Percentiles rank a stretch among this genome's conserved stretches.
Evolutionary conservation across 2,797 vertebrate species (phyloP).

Genomic region (Microctenopoma lineatum): DNA sequence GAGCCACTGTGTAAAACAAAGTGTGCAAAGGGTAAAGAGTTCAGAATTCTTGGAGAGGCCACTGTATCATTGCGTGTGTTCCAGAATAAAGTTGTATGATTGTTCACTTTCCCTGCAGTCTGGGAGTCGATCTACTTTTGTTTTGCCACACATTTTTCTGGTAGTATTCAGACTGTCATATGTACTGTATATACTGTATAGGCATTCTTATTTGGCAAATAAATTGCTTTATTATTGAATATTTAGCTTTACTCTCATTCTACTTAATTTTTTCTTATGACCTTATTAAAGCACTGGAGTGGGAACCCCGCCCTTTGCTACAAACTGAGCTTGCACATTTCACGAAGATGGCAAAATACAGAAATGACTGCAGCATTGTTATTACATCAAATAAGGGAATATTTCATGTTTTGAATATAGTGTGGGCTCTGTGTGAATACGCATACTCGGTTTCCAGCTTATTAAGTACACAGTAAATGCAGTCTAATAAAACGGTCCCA

Average conservation of each 20-base stretch:
- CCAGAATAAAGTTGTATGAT: conserved; percentile 64
- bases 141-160: conserved; percentile 72
- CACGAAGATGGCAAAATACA: background rate
- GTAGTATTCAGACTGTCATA: conserved; percentile 78
- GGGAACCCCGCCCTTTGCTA: background rate
- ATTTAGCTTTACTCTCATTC: background rate
- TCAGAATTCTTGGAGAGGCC: background rate
- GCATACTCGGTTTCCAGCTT: background rate
- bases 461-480: background rate
- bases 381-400: background rate
- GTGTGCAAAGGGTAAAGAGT: background rate
- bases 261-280: background rate
- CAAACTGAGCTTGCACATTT: conserved; percentile 2
- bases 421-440: background rate
- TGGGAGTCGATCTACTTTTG: conserved; percentile 71
- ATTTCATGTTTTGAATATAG: background rate
- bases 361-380: background rate
- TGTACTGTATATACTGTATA: conserved; percentile 84
- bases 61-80: conserved; percentile 70
- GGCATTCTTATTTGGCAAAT: conserved; percentile 83
- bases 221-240: conserved; percentile 80
- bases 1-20: background rate
- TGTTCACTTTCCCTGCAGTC: conserved; percentile 75
- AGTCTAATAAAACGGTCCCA: background rate
- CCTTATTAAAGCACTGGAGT: background rate